These are phyloP conservation scores for Sinhomidia bicolor DNA, from an alignment of 2,888 invertebrate species.

Conservation along the genomic window DNA sequence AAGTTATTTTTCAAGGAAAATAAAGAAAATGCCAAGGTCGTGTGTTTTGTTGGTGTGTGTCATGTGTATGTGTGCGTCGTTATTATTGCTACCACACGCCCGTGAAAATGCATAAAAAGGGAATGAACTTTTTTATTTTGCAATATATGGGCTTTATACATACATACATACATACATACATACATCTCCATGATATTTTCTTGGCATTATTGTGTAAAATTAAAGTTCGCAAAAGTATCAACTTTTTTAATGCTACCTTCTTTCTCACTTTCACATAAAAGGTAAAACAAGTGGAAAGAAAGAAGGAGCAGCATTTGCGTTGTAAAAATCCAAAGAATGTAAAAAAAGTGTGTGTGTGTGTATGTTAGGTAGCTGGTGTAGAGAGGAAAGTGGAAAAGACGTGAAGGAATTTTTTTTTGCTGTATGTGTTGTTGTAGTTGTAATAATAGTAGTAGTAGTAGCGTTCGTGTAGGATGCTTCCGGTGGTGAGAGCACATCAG, in stretches of 20 bases:
- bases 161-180: no score
- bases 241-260: conserved; percentile 1
- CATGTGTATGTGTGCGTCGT: neutral
- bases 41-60: neutral
- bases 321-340: neutral
- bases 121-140: no score
- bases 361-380: neutral
- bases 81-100: neutral
- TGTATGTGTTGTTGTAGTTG: no score
- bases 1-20: conserved; percentile 17
- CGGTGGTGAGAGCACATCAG: conserved; percentile 12
- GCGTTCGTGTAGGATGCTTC: neutral
- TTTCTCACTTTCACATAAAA: neutral
- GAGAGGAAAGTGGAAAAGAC: neutral
- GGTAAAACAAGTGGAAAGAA: neutral
- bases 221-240: conserved; percentile 15
- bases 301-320: neutral
- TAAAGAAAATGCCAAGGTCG: conserved; percentile 43
- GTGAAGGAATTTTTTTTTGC: no score
- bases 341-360: neutral
- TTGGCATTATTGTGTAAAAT: conserved; percentile 8
- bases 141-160: no score
- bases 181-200: neutral
- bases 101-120: neutral
- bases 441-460: neutral